Evolutionary conservation across 2,797 vertebrate species (phyloP).

Genomic region (Ceryle rudis): DNA sequence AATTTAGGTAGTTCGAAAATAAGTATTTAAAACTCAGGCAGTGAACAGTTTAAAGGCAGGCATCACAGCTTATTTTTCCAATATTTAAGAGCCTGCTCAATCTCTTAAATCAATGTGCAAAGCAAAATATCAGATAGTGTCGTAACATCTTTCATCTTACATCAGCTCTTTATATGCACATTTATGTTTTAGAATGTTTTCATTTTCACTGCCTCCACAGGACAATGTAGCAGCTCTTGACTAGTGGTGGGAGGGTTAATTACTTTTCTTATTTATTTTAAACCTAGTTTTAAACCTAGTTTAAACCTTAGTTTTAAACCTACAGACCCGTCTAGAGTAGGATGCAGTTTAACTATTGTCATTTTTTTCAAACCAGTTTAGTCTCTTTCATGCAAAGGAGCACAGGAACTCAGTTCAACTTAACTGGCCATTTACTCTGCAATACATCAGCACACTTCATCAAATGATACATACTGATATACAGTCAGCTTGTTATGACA

Average conservation of each 20-base stretch:
- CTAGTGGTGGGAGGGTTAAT: accelerated
- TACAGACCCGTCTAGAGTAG: not conserved
- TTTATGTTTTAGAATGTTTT: not conserved
- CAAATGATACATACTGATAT: not conserved
- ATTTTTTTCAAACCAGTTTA: not conserved
- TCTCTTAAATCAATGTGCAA: not conserved
- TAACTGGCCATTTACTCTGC: not conserved
- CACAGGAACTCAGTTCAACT: not conserved
- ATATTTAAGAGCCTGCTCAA: not conserved
- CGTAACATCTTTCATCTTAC: not conserved
- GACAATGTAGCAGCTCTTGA: not conserved
- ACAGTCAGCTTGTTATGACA: not conserved
- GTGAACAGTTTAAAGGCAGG: not conserved
- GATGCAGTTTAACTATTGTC: not conserved
- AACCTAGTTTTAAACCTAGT: too few species aligned
- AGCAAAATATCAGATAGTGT: not conserved
- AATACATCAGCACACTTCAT: not conserved
- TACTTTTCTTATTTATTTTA: not conserved
- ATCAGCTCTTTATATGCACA: not conserved
- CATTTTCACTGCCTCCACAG: not conserved
- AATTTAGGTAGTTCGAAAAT: not conserved
- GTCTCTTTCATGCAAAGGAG: not conserved
- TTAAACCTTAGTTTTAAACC: not conserved
- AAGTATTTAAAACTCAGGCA: not conserved
- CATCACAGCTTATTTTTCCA: not conserved